phyloP scores from a whole-genome alignment of 2,797 vertebrate species.

The Anabacerthia variegaticeps region DNA sequence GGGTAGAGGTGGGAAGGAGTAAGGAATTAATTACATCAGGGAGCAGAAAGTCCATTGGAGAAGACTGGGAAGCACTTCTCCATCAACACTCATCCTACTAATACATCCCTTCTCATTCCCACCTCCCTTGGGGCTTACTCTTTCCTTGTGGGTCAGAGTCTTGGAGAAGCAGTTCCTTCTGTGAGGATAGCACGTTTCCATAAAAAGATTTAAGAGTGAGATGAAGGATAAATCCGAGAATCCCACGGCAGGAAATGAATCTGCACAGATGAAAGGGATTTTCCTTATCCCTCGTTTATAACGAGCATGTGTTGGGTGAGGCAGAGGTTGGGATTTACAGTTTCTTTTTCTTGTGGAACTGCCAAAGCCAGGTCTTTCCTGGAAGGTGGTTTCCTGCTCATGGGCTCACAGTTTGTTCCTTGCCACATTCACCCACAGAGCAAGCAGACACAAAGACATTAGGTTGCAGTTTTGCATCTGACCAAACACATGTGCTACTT shows the following conservation, averaged over 20 bases:
- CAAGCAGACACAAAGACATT: background rate
- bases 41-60: background rate
- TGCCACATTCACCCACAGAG: background rate
- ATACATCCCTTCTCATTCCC: background rate
- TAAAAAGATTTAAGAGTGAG: background rate
- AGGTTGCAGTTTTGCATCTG: background rate
- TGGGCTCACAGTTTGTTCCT: background rate
- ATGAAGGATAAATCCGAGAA: background rate
- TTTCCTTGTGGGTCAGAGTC: background rate
- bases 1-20: background rate
- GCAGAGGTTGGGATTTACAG: background rate
- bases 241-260: conserved; percentile 55
- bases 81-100: background rate
- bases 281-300: conserved; percentile 16
- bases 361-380: background rate
- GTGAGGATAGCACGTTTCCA: background rate
- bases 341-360: conserved; percentile 2
- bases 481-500: background rate
- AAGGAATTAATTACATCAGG: background rate
- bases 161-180: background rate
- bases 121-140: background rate
- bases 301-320: background rate
- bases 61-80: background rate
- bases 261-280: conserved; percentile 19
- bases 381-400: background rate